phyloP scores from a whole-genome alignment of 2,797 vertebrate species.

The Eremophila alpestris region DNA sequence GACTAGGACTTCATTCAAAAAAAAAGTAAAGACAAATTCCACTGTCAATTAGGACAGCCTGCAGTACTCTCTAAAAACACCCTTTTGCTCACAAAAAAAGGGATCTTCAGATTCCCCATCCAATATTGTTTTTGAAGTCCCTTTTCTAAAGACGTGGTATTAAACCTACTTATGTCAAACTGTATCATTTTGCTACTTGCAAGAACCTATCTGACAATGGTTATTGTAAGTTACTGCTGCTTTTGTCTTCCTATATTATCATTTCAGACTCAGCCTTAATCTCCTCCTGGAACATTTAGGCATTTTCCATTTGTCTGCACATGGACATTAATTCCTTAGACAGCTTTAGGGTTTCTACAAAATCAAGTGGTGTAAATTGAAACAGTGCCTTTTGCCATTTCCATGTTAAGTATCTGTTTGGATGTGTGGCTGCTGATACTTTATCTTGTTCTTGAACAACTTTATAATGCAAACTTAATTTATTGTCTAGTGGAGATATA shows the following conservation, averaged over 20 bases:
- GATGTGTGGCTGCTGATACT: slow-evolving; percentile 23
- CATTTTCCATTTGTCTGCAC: slow-evolving; percentile 42
- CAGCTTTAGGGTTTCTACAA: slow-evolving; percentile 40
- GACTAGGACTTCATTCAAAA: background rate
- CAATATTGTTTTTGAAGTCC: background rate
- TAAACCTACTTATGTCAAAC: background rate
- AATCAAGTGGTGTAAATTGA: slow-evolving; percentile 38
- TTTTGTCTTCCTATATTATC: slow-evolving; percentile 24
- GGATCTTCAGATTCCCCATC: background rate
- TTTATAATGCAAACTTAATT: slow-evolving; percentile 7
- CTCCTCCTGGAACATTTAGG: slow-evolving; percentile 1
- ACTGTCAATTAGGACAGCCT: background rate
- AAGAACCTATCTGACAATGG: background rate
- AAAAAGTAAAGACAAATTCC: background rate
- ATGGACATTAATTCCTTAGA: slow-evolving; percentile 12
- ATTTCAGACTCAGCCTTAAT: background rate
- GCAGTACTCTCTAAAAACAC: background rate
- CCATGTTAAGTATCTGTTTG: slow-evolving; percentile 45
- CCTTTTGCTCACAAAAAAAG: background rate
- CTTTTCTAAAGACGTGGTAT: background rate
- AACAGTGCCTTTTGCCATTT: slow-evolving; percentile 33
- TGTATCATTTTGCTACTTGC: background rate
- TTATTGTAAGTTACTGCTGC: slow-evolving; percentile 7
- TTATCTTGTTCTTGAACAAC: slow-evolving; percentile 46
- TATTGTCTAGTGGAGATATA: slow-evolving; percentile 4